A percentile compares a stretch with the other conserved stretches of the same genome.
These are phyloP conservation scores for Archocentrus centrarchus DNA, from an alignment of 2,113 vertebrate genomes.

Conservation along the genomic window DNA sequence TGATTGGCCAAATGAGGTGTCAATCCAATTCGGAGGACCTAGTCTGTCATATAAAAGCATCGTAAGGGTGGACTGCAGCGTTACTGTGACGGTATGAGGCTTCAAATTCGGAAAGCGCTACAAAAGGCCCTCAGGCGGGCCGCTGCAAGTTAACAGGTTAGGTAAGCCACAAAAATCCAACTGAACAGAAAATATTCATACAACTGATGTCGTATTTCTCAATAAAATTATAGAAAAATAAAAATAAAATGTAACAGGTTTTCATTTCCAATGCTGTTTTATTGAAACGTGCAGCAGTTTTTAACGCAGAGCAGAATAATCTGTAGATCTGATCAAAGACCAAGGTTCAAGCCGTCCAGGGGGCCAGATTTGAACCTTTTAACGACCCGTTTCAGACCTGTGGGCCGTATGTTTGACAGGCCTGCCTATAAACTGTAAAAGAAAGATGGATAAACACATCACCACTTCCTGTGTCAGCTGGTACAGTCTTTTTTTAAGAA, in stretches of 20 bases:
- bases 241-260: background rate
- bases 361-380: background rate
- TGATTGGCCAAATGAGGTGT: no score
- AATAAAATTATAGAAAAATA: background rate
- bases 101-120: no score
- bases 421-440: background rate
- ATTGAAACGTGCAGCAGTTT: background rate
- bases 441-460: background rate
- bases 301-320: background rate
- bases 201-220: background rate
- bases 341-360: no score
- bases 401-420: background rate
- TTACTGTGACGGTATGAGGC: no score
- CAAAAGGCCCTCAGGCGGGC: no score
- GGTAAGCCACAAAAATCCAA: no score
- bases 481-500: no score
- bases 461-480: background rate
- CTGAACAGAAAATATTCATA: no score
- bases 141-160: no score
- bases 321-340: accelerated
- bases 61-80: no score
- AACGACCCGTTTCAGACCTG: background rate
- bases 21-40: no score
- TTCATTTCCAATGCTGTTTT: background rate
- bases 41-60: no score